A percentile compares a stretch with the other conserved stretches of the same genome.
These are phyloP conservation scores for Stictonetta naevosa DNA, from an alignment of 2,113 vertebrate genomes.

Conservation along the genomic window DNA sequence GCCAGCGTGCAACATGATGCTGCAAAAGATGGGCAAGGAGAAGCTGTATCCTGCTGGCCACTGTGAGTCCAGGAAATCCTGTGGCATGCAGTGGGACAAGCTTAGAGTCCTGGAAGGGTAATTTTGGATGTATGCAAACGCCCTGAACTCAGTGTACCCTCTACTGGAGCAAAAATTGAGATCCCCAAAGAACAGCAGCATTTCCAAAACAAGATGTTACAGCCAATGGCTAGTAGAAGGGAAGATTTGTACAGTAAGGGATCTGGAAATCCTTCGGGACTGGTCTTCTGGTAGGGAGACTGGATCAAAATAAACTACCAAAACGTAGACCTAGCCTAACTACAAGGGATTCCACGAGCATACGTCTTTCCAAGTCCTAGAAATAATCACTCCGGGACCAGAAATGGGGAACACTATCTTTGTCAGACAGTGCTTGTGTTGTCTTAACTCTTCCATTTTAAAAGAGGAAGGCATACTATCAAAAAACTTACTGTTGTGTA, in stretches of 20 bases:
- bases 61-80: not conserved
- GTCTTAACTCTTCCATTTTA: not conserved
- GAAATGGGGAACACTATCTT: not conserved
- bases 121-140: not conserved
- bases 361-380: not conserved
- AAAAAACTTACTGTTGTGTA: constrained; percentile 3
- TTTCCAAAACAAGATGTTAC: not conserved
- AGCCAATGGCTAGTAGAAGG: not conserved
- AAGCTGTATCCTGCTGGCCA: not conserved
- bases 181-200: not conserved
- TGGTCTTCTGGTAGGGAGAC: not conserved
- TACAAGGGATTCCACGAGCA: not conserved
- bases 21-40: not conserved
- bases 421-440: not conserved
- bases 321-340: not conserved
- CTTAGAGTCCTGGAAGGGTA: not conserved
- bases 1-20: not conserved
- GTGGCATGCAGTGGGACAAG: not conserved
- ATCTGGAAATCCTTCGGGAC: not conserved
- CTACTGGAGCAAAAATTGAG: not conserved
- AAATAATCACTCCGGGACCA: not conserved
- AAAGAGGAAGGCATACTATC: constrained; percentile 26
- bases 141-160: not conserved
- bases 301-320: not conserved
- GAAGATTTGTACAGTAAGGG: not conserved